These are phyloP conservation scores for Paragorgia papillata DNA, from an alignment of 92 coral and sea anemone genomes.

Conservation along the genomic window DNA sequence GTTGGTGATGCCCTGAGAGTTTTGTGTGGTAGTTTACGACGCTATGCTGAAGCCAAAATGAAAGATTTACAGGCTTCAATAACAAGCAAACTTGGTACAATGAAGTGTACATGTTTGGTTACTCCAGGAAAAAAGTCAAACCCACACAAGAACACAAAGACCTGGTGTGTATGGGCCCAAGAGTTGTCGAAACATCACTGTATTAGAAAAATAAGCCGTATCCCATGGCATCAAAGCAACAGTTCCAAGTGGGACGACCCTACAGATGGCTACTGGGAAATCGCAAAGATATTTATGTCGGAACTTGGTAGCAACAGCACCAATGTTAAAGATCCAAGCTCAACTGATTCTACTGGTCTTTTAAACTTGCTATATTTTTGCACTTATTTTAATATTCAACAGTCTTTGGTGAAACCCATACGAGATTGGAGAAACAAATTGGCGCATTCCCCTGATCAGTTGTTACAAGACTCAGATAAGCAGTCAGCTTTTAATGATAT, in stretches of 20 bases:
- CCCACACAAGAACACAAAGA: conserved; percentile 27
- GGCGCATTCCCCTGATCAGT: conserved; percentile 82
- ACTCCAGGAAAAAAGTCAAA: conserved; percentile 38
- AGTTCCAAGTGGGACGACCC: conserved; percentile 68
- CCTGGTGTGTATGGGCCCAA: conserved; percentile 71
- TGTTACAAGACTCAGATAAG: conserved; percentile 51
- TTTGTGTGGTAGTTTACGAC: conserved; percentile 64
- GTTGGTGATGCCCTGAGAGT: conserved; percentile 68
- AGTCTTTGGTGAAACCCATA: conserved; percentile 41
- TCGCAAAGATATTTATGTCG: conserved; percentile 82
- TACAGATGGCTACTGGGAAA: conserved; percentile 77
- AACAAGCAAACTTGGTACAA: conserved; percentile 38
- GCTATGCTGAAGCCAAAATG: conserved; percentile 53
- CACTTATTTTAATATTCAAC: conserved; percentile 46
- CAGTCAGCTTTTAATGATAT: conserved; percentile 59
- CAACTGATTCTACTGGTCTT: conserved; percentile 79
- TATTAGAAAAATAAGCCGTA: conserved; percentile 51
- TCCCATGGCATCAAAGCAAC: conserved; percentile 73
- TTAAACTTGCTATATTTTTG: conserved; percentile 68
- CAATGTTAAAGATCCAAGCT: conserved; percentile 53
- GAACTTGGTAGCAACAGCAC: conserved; percentile 54
- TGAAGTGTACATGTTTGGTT: conserved; percentile 57
- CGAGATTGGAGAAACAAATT: conserved; percentile 71
- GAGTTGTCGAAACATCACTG: conserved; percentile 57
- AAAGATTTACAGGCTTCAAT: conserved; percentile 50